Evolutionary conservation across 2,797 vertebrate species (phyloP), one percentile per base, ranked within the genome.

Genomic region (Tamandua tetradactyla): DNA sequence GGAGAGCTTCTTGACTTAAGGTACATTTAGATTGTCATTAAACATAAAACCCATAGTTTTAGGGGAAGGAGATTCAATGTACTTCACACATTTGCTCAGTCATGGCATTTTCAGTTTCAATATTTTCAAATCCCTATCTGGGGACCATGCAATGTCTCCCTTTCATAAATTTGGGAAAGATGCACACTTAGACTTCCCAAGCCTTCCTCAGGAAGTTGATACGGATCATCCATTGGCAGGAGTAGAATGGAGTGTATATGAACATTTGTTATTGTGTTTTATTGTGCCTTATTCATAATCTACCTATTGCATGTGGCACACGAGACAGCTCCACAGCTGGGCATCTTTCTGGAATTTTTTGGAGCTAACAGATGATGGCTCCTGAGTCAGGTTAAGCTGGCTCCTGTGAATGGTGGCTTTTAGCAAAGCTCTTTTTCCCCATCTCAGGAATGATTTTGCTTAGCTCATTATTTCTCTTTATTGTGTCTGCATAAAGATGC

Each of bases 381-480:
- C 23, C 68, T 66, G 40, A 17, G 12, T 27, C 61, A 92, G 66
- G 35, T 14, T 37, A 74, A 72, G 40, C 42, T 59, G 1, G 0
- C 13, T 44, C 40, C 55, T 69, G 94, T 90, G 74, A 95, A 64
- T 6, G 13, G 9, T 23, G 55, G 22, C 61, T 96, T 96, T 93
- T 90, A 82, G 64, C 76, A 93, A 49, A 93, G 61, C 75, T 91
- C 9, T 61, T 96, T 92, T 66, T 0, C n/a, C 40, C 86, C 68
- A 14, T 87, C 74, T 87, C 87, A 94, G 89, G 95, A 96, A 81
- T 76, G 91, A 76, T 81, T 87, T 94, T 44, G 3, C 8, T 0
- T 74, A 96, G 89, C 42, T 97, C 59, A 59, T 92, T 96, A 61
- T 76, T 96, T 71, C 94, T 97, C 96, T 96, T 94, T 95, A 89